A percentile compares a stretch with the other conserved stretches of the same genome.
phyloP scores from a whole-genome alignment of 2,797 vertebrate species.

The Crocodylus rhombifer region DNA sequence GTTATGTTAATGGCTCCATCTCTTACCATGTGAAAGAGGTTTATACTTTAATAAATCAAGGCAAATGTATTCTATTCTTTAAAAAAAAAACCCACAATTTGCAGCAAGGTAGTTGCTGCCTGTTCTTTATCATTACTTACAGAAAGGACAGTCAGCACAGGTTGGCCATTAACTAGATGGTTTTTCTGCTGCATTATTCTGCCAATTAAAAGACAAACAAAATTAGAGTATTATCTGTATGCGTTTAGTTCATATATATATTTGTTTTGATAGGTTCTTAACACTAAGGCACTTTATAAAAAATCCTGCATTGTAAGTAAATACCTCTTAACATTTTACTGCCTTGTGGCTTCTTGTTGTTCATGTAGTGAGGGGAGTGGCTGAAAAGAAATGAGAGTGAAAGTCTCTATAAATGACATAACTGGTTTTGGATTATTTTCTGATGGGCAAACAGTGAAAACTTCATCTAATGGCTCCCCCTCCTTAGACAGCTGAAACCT shows the following conservation, averaged over 20 bases:
- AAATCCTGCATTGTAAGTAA: conserved; percentile 48
- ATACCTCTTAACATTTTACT: conserved; percentile 42
- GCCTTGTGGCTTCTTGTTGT: conserved; percentile 1
- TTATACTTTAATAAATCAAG: conserved; percentile 57
- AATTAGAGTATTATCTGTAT: conserved; percentile 36
- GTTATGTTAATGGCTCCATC: conserved; percentile 43
- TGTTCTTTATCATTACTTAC: conserved; percentile 6
- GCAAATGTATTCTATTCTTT: not conserved
- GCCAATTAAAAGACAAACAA: conserved; percentile 10
- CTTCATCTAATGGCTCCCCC: conserved; percentile 4
- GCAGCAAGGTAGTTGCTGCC: not conserved
- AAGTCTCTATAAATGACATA: conserved; percentile 46
- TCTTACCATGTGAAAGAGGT: conserved; percentile 16
- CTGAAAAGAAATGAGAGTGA: conserved; percentile 34
- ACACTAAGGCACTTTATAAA: too few species aligned
- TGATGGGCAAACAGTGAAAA: conserved; percentile 28
- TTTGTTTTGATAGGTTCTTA: too few species aligned
- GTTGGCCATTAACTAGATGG: not conserved
- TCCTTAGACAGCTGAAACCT: conserved; percentile 9
- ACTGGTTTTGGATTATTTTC: conserved; percentile 50
- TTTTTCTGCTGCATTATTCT: not conserved
- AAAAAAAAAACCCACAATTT: not conserved
- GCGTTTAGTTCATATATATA: conserved; percentile 13
- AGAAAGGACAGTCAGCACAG: conserved; percentile 34
- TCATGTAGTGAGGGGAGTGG: not conserved